These are phyloP conservation scores for Heliconius erato DNA, from an alignment of 2,888 invertebrate species.

Conservation along the genomic window DNA sequence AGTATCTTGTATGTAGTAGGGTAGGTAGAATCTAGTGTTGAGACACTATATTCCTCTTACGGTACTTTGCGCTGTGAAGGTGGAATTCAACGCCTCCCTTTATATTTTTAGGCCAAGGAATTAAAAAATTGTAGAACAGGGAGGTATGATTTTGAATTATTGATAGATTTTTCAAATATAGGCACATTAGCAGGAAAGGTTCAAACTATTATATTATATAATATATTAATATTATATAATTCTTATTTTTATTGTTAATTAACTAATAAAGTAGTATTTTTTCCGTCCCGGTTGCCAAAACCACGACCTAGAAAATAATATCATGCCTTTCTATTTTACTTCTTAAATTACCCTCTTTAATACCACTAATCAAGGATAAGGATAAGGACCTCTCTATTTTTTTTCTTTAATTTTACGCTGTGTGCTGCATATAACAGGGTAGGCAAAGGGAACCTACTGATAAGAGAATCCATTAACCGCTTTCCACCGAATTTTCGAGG, in stretches of 20 bases:
- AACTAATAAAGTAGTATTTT: background rate
- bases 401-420: no score
- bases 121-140: no score
- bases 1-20: background rate
- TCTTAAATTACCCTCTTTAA: background rate
- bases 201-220: no score
- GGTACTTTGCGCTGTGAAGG: background rate
- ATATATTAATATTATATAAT: no score
- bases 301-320: background rate
- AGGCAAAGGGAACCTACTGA: no score
- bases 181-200: no score
- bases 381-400: background rate
- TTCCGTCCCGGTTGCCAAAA: background rate
- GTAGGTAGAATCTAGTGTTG: background rate
- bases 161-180: no score
- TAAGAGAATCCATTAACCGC: no score
- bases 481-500: no score
- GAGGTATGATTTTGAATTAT: background rate
- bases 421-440: no score
- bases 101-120: background rate
- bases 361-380: background rate
- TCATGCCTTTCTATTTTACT: background rate
- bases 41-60: background rate
- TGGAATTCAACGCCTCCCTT: background rate
- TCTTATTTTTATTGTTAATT: background rate